phyloP scores from a whole-genome alignment of 2,113 vertebrate genomes.

The Centropus bengalensis region DNA sequence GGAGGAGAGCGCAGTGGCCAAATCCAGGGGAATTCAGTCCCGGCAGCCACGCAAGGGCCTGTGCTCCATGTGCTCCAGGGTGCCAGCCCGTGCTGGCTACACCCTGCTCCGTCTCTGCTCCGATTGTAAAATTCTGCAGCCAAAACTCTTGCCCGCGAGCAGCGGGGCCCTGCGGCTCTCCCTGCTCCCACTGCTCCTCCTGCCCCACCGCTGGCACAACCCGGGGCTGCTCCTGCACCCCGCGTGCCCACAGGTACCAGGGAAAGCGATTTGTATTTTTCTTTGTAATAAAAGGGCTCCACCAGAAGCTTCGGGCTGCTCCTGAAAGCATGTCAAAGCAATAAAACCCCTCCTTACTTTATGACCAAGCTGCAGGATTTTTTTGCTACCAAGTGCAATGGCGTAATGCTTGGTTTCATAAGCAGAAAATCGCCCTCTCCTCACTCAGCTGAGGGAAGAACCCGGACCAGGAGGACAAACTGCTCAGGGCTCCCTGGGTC shows the following conservation, averaged over 20 bases:
- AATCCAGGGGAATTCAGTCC: not conserved
- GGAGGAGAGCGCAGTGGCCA: not conserved
- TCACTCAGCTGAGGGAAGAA: not conserved
- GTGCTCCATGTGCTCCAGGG: rapidly evolving
- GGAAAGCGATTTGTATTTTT: not conserved
- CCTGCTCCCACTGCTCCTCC: not conserved
- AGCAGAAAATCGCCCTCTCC: not conserved
- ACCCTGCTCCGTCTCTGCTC: not conserved
- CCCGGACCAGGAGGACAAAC: rapidly evolving
- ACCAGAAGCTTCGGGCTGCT: not conserved
- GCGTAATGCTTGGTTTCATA: not conserved
- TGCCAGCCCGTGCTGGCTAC: not conserved
- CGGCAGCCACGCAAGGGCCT: not conserved
- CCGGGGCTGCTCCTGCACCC: not conserved
- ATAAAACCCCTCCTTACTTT: constrained; percentile 31
- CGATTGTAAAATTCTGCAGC: not conserved
- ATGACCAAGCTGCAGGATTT: not conserved
- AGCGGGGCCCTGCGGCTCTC: not conserved
- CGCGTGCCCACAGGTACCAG: not conserved
- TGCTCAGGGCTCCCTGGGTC: rapidly evolving
- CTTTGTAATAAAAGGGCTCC: not conserved
- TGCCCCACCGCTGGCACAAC: rapidly evolving
- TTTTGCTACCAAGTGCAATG: not conserved
- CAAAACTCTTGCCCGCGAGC: not conserved
- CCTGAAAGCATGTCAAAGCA: not conserved